These are phyloP conservation scores for Pollimyrus isidori DNA, from an alignment of 2,113 vertebrate species.

Conservation along the genomic window DNA sequence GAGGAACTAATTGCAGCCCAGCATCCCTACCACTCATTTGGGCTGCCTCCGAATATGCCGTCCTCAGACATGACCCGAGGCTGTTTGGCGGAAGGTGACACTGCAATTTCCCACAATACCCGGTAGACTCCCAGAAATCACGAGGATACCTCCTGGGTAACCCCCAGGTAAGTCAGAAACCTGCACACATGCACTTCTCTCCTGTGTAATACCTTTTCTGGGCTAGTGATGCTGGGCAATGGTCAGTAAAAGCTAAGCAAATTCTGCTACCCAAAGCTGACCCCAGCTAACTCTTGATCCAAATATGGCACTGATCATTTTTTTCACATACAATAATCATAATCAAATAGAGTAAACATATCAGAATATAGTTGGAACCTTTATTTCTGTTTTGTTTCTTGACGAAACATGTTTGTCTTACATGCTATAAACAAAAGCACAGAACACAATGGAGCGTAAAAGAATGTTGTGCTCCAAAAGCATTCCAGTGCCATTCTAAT, in stretches of 20 bases:
- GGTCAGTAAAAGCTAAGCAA: background rate
- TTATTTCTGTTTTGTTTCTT: background rate
- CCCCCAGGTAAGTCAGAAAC: background rate
- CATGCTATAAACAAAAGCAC: background rate
- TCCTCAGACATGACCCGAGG: background rate
- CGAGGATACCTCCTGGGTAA: background rate
- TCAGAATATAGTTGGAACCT: background rate
- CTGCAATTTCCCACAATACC: background rate
- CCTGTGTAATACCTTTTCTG: background rate
- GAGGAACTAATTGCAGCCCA: background rate
- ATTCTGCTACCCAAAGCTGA: background rate
- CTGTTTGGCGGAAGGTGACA: background rate
- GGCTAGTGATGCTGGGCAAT: background rate
- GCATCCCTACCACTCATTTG: background rate
- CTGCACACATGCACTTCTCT: background rate
- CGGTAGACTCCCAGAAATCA: background rate
- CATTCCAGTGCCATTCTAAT: background rate
- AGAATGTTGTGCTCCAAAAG: background rate
- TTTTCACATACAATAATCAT: background rate
- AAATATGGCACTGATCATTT: background rate
- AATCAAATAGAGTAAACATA: background rate
- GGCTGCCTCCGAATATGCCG: background rate
- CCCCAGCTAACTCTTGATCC: background rate
- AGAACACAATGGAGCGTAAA: background rate
- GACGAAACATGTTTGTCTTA: background rate